Evolutionary conservation across 2,888 invertebrate species (phyloP).

Genomic region (Lamellibrachia columna): DNA sequence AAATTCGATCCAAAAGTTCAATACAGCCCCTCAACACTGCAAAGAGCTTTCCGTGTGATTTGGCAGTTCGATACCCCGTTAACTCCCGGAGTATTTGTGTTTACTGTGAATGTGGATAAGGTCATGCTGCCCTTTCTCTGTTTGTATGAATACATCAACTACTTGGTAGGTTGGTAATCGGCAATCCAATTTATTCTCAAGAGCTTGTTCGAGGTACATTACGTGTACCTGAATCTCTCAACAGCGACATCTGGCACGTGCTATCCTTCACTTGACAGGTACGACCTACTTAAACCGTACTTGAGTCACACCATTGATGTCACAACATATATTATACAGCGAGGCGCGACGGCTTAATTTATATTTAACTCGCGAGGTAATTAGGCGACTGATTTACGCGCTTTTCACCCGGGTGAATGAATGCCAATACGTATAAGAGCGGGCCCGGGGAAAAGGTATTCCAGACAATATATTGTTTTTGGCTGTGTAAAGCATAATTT

Average conservation of each 20-base stretch:
- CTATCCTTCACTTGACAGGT: background rate
- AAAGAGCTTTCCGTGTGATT: too few species aligned
- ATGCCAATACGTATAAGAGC: background rate
- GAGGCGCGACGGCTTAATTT: background rate
- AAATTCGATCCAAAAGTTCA: too few species aligned
- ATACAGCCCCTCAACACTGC: too few species aligned
- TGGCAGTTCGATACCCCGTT: too few species aligned
- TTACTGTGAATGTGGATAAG: too few species aligned
- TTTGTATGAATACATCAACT: too few species aligned
- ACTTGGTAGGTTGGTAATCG: too few species aligned
- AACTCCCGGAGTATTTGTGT: too few species aligned
- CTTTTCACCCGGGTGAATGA: background rate
- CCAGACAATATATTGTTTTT: background rate
- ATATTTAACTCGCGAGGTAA: background rate
- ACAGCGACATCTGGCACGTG: background rate
- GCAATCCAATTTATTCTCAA: background rate
- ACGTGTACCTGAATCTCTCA: background rate
- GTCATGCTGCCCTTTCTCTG: too few species aligned
- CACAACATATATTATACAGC: background rate
- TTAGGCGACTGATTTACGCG: background rate
- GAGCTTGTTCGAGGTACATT: background rate
- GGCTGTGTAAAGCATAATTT: background rate
- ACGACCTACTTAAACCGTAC: background rate
- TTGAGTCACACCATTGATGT: background rate
- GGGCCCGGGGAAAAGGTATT: background rate